Conservation (phyloP, 64 coral and sea anemone genomes). For the Montipora sp. region DNA sequence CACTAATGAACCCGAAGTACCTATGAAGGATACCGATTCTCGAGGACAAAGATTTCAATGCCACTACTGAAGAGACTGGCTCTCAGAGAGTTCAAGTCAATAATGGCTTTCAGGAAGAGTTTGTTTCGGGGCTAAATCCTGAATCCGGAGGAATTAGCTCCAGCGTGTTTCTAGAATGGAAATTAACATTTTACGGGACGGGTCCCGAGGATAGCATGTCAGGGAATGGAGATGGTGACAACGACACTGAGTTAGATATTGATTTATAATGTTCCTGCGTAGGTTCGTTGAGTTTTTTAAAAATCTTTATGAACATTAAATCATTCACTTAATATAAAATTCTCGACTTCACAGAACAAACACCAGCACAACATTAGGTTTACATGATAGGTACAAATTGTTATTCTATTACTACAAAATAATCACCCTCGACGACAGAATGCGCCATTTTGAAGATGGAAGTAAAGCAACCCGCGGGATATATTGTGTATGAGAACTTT, state of each 20-base stretch:
- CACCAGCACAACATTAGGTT: too few relatives aligned
- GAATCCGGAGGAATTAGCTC: slow-evolving; percentile 90
- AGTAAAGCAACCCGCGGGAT: too few relatives aligned
- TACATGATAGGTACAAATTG: too few relatives aligned
- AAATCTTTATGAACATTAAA: background rate
- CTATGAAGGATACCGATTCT: slow-evolving; percentile 55
- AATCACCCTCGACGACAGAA: too few relatives aligned
- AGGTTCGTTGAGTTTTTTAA: background rate
- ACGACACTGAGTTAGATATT: slow-evolving; percentile 10
- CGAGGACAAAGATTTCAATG: too few relatives aligned
- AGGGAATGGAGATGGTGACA: slow-evolving; percentile 41
- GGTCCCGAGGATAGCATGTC: slow-evolving; percentile 42
- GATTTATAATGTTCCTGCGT: slow-evolving; percentile 7
- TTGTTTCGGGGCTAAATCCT: slow-evolving; percentile 88
- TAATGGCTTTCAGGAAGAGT: slow-evolving; percentile 96
- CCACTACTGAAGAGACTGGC: slow-evolving; percentile 84
- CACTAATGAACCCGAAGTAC: slow-evolving; percentile 33
- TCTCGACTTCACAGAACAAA: too few relatives aligned
- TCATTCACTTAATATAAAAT: background rate
- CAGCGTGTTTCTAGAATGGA: slow-evolving; percentile 91
- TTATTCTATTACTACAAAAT: too few relatives aligned
- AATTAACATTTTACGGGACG: slow-evolving; percentile 90
- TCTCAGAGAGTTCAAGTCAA: slow-evolving; percentile 98
- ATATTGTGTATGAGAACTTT: too few relatives aligned
- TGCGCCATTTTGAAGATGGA: too few relatives aligned